Evolutionary conservation across 2,797 vertebrate species (phyloP), one percentile per base, ranked within the genome.

Genomic region (Sus cebifrons): DNA sequence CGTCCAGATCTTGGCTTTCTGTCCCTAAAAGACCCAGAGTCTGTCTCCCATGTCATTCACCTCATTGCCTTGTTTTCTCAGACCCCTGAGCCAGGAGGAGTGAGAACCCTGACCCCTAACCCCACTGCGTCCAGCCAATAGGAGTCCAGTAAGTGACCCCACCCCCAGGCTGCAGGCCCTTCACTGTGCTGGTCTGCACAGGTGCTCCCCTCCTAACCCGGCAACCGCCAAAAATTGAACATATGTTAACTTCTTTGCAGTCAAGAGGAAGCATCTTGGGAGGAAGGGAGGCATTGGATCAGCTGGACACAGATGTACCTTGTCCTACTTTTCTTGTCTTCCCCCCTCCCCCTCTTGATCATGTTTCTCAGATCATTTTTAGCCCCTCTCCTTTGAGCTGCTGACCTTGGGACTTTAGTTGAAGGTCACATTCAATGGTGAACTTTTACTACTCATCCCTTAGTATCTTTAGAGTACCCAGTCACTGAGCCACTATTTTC

Each of bases 81-180:
- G 96, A 97, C 96, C 92, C 94, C 75, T 64, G 87, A 88, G 93
- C 91, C 92, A 49, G 85, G 64, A 93, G 84, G 58, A 94, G 83
- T 62, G 82, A 94, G 92, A 96, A 97, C 96, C 75, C 92, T 96
- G 96, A 97, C 91, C 97, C 83, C 32, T 95, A 73, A 78, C 68
- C 86, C 60, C 52, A 9, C 84, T 78, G 62, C 77, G 70, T 62
- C 89, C 62, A 93, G n/a, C 97, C 96, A 97, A 96, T 97, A 94
- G 86, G 95, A 95, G 54, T 36, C 70, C 32, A 95, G 97, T 93
- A 97, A 97, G 92, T 95, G 96, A 97, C 87, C 96, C 96, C 96
- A 84, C 93, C 85, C 32, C 62, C 68, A 75, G 64, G 36, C 67
- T 60, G 20, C 56, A 11, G 62, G n/a, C 56, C 60, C 52, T 44